A percentile compares a stretch with the other conserved stretches of the same genome.
Conservation (phyloP, 1,140 invertebrate species). For the Neotoxoptera formosana region DNA sequence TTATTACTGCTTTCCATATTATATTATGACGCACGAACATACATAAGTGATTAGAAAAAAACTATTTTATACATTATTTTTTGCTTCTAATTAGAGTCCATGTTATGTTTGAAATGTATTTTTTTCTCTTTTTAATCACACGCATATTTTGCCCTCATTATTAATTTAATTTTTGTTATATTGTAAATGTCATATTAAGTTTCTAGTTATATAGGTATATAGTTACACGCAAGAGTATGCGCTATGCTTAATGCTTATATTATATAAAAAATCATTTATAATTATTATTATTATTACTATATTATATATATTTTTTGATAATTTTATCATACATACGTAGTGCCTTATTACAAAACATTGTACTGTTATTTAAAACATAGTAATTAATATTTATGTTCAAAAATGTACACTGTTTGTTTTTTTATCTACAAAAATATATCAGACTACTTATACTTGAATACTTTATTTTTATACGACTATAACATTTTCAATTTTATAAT, state of each 20-base stretch:
- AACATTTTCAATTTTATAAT: neutral
- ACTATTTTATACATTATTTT: neutral
- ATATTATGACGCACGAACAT: neutral
- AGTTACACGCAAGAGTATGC: neutral
- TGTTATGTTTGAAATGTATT: conserved; percentile 36
- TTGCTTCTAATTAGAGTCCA: neutral
- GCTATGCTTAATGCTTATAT: neutral
- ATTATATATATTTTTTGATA: neutral
- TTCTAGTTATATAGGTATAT: conserved; percentile 9
- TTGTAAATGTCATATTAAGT: conserved; percentile 34
- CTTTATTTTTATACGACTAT: neutral
- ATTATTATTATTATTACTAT: neutral
- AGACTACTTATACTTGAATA: neutral
- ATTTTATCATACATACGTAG: conserved; percentile 8
- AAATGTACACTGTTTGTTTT: conserved; percentile 28
- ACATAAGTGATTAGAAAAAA: neutral
- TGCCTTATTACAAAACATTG: conserved; percentile 9
- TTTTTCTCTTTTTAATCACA: neutral
- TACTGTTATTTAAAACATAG: conserved; percentile 31
- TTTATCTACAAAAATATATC: conserved; percentile 16
- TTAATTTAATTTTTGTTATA: conserved; percentile 33
- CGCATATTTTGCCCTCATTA: neutral
- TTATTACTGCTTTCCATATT: neutral
- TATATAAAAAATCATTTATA: conserved; percentile 14
- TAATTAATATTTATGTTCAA: conserved; percentile 30